These are phyloP conservation scores for Tinea semifulvella DNA, from an alignment of 2,888 invertebrate species.

Conservation along the genomic window DNA sequence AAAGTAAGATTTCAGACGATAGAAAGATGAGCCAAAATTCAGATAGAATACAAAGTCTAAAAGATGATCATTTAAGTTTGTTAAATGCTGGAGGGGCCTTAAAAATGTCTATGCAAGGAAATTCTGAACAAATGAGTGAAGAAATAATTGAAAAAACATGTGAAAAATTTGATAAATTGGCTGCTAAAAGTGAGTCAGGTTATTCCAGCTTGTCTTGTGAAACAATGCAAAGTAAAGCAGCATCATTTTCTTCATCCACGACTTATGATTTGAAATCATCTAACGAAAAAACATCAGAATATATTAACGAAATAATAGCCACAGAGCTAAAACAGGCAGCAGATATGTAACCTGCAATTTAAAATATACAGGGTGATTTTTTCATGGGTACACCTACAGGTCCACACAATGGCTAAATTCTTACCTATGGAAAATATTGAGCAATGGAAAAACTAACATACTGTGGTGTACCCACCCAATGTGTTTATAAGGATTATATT, in stretches of 20 bases:
- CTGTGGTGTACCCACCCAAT: no score
- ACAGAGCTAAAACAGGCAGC: constrained; percentile 32
- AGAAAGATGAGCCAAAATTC: constrained; percentile 8
- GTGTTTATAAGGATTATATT: no score
- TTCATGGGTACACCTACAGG: not conserved
- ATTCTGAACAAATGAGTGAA: constrained; percentile 18
- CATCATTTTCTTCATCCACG: constrained; percentile 22
- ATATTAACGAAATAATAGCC: constrained; percentile 27
- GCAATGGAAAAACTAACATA: no score
- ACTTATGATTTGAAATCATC: constrained; percentile 25
- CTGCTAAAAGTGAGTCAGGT: constrained; percentile 11
- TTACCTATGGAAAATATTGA: not conserved
- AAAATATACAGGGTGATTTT: not conserved
- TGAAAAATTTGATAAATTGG: constrained; percentile 11
- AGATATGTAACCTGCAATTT: constrained; percentile 26
- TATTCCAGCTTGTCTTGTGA: constrained; percentile 13
- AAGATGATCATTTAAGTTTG: constrained; percentile 30
- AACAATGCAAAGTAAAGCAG: constrained; percentile 13
- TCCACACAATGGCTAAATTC: not conserved
- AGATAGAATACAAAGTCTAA: constrained; percentile 18
- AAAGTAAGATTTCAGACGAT: not conserved
- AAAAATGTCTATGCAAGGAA: constrained; percentile 25
- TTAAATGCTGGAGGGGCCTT: constrained; percentile 24
- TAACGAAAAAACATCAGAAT: constrained; percentile 26
- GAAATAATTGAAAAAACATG: constrained; percentile 20